Base-by-base conservation (phyloP, 2,888 invertebrate species). In the Pristionchus maxplancki region DNA sequence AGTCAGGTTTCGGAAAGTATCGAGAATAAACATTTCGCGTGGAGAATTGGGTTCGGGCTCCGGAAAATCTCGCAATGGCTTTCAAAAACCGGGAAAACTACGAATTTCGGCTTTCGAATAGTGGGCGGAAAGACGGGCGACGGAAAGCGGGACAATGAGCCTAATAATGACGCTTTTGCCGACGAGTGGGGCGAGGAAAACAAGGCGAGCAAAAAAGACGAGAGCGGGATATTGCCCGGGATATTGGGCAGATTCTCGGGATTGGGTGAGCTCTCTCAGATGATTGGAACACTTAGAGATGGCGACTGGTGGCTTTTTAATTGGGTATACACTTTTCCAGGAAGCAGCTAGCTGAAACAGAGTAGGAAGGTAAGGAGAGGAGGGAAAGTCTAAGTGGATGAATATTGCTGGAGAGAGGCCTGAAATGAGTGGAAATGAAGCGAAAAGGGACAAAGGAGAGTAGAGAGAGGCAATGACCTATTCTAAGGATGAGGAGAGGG, bases 351-450 rank as follows among this genome's bases (percentile, higher is more conserved):
- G 34, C 13, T 67, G 67, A 28, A 67, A 34, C 13, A 15, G 67
- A 34, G 44, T 40, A 48, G 44, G 15, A 2, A 44, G 15, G 28
- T n/a, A 44, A 28, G n/a, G 44, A n/a, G 44, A n/a, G 48, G 44
- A 48, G 44, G 44, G 9, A 48, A 44, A 20, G 78, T 78, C 78
- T 78, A 78, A 78, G 78, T 78, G 78, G 78, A 78, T 78, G 78
- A 78, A 78, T 78, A 78, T 78, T 78, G 78, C 48, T 11, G 8
- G 11, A n/a, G 67, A 31, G 62, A 6, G 62, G 64, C 3, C 58
- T 31, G 64, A 67, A 67, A 67, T 67, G 64, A 67, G 74, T 74
- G 44, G 78, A 78, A 78, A 78, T 78, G 78, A 78, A 78, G 78
- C 37, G 78, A 78, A 44, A 50, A 48, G 78, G n/a, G 78, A 78